phyloP scores from a whole-genome alignment of 2,113 vertebrate species.

The Argyrosomus japonicus region DNA sequence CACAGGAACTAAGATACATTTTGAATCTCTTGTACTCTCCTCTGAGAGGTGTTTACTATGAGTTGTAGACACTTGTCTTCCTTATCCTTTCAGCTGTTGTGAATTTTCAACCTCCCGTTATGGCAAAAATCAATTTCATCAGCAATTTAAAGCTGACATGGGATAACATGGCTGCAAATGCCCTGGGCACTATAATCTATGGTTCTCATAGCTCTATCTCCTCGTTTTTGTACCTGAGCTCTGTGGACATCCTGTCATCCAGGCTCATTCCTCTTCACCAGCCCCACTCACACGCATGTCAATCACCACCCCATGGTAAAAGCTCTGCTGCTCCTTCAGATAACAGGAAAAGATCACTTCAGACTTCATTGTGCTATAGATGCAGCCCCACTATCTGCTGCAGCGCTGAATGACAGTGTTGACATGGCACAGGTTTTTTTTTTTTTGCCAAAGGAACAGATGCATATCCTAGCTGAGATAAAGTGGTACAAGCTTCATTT shows the following conservation, averaged over 20 bases:
- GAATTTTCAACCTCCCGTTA: neutral
- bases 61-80: neutral
- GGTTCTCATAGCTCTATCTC: conserved; percentile 35
- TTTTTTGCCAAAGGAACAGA: neutral
- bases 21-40: neutral
- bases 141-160: neutral
- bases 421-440: neutral
- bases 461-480: neutral
- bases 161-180: neutral
- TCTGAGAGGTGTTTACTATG: neutral
- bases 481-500: neutral
- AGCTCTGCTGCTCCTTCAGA: conserved; percentile 44
- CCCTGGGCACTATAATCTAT: conserved; percentile 22
- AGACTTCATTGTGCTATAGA: conserved; percentile 22
- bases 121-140: neutral
- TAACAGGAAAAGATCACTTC: conserved; percentile 4
- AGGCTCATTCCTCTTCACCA: neutral
- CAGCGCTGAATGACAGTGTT: conserved; percentile 3
- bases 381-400: neutral
- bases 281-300: conserved; percentile 14
- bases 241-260: conserved; percentile 23
- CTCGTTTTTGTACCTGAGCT: conserved; percentile 26
- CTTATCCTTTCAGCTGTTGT: neutral
- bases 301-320: conserved; percentile 40
- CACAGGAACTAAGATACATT: neutral